Conservation (phyloP, 2,113 vertebrate species). For the Sapayoa aenigma region DNA sequence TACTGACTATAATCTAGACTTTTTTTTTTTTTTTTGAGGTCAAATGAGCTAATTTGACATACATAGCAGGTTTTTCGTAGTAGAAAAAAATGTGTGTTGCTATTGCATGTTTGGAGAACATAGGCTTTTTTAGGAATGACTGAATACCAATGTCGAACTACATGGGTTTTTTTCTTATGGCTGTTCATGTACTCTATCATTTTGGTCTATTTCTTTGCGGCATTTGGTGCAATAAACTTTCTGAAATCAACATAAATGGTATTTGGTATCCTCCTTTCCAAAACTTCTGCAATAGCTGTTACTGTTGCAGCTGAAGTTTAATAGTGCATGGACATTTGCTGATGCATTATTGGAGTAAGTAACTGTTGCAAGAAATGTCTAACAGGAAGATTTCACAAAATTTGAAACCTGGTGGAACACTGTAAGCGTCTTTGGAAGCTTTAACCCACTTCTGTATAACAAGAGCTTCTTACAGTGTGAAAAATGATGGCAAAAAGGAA, state of each 20-base stretch:
- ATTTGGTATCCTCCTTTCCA: conserved; percentile 18
- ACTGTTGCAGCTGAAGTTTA: not conserved
- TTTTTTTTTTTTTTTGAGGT: not conserved
- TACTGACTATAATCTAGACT: not conserved
- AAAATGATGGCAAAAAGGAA: not conserved
- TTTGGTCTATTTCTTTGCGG: conserved; percentile 71
- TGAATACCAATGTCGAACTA: conserved; percentile 60
- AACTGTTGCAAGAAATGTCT: not conserved
- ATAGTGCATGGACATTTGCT: accelerated
- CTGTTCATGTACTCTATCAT: conserved; percentile 58
- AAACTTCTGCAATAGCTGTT: not conserved
- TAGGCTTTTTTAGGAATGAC: conserved; percentile 57
- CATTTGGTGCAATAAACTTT: conserved; percentile 83
- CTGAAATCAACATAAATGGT: conserved; percentile 48
- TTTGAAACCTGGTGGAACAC: not conserved
- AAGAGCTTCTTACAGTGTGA: not conserved
- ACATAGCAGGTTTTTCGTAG: conserved; percentile 35
- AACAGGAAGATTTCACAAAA: not conserved
- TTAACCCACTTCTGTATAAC: not conserved
- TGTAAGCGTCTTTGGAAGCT: not conserved
- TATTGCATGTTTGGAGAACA: conserved; percentile 60
- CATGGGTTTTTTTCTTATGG: conserved; percentile 53
- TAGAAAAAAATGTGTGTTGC: conserved; percentile 46
- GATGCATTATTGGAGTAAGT: not conserved
- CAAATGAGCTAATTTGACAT: conserved; percentile 8